phyloP scores from a whole-genome alignment of 2,797 vertebrate species.

The Sciaenops ocellatus region DNA sequence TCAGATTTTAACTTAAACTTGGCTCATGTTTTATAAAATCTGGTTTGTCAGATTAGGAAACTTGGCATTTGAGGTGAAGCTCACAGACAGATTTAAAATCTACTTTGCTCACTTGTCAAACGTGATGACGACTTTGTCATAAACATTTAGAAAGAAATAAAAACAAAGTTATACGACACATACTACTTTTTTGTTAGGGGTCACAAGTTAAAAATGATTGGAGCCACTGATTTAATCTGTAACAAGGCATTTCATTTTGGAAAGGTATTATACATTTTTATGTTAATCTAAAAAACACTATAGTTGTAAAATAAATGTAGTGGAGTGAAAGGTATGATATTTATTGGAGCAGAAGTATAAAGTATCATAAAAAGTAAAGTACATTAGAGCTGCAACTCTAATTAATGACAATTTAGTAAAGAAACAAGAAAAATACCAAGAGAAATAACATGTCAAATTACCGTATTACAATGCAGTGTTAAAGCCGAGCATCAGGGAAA shows the following conservation, averaged over 20 bases:
- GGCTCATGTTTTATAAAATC: not conserved
- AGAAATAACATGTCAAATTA: not conserved
- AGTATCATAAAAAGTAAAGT: too few relatives aligned
- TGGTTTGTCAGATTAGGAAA: slow-evolving; percentile 20
- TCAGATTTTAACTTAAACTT: not conserved
- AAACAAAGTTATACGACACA: too few relatives aligned
- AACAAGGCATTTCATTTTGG: not conserved
- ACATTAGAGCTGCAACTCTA: too few relatives aligned
- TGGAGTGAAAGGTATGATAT: too few relatives aligned
- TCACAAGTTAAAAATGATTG: not conserved
- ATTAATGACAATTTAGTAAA: too few relatives aligned
- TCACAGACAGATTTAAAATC: slow-evolving; percentile 3
- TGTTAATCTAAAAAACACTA: not conserved
- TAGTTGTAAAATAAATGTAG: not conserved
- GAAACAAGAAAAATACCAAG: not conserved
- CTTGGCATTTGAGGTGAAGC: not conserved
- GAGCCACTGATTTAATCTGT: not conserved
- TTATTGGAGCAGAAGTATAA: too few relatives aligned
- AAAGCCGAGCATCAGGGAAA: too few relatives aligned
- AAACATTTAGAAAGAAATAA: too few relatives aligned
- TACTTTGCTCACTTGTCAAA: not conserved
- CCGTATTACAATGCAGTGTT: not conserved
- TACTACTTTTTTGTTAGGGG: not conserved
- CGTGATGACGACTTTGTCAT: not conserved
- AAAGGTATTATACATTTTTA: not conserved